Evolutionary conservation across 2,113 vertebrate genomes (phyloP).

Genomic region (Ctenodactylus gundi): DNA sequence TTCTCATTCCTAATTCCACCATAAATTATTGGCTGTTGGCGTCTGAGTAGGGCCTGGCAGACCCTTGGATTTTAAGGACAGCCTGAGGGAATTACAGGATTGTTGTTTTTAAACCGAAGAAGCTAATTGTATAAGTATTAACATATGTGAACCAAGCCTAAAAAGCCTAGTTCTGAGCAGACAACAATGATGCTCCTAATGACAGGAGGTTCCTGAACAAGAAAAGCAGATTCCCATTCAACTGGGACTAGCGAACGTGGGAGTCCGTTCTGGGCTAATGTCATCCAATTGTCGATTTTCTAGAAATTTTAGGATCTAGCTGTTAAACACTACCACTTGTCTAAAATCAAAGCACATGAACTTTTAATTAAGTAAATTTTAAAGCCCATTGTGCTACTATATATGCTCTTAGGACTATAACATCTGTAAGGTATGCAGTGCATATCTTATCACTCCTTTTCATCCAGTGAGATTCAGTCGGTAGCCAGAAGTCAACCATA

Average conservation of each 20-base stretch:
- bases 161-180: background rate
- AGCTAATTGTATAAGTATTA: conserved; percentile 61
- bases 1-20: conserved; percentile 51
- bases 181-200: background rate
- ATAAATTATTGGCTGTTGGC: conserved; percentile 68
- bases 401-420: background rate
- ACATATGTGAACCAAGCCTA: conserved; percentile 45
- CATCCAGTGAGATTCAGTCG: background rate
- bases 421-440: rapidly evolving
- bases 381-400: no score
- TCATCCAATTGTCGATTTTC: background rate
- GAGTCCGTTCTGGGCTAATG: background rate
- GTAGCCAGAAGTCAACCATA: background rate
- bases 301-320: background rate
- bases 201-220: background rate
- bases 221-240: background rate
- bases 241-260: rapidly evolving
- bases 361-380: conserved; percentile 25
- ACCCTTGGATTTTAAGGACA: conserved; percentile 48
- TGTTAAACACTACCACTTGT: background rate
- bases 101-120: conserved; percentile 64
- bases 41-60: conserved; percentile 67
- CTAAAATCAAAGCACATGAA: conserved; percentile 1
- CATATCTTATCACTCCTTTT: background rate
- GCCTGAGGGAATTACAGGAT: conserved; percentile 40